Percentiles rank a stretch among this genome's conserved stretches.
Conservation (phyloP, 1,140 invertebrate genomes). For the Centruroides sculpturatus region DNA sequence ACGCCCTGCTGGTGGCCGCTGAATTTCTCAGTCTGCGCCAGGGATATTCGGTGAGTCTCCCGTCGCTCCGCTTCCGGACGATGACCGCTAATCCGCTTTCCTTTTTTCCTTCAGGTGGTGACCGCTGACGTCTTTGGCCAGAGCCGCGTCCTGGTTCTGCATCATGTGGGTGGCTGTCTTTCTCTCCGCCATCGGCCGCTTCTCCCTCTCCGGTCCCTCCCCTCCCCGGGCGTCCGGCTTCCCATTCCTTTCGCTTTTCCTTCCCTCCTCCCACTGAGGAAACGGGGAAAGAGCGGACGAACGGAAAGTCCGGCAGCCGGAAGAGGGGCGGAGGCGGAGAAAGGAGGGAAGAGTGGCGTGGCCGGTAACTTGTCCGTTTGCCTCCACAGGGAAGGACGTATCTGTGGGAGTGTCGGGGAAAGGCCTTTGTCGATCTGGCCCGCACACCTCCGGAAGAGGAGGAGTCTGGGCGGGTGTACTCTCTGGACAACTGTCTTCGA, state of each 20-base stretch:
- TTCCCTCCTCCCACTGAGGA: too few species aligned
- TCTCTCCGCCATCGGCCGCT: too few species aligned
- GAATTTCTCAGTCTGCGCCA: constrained; percentile 33
- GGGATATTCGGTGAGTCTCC: constrained; percentile 28
- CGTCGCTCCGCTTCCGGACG: not conserved
- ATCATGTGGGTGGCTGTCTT: constrained; percentile 25
- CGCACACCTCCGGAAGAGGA: constrained; percentile 4
- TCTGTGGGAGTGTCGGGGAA: constrained; percentile 29
- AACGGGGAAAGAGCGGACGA: too few species aligned
- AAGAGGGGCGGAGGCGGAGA: too few species aligned
- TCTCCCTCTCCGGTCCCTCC: too few species aligned
- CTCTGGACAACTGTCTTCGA: not conserved
- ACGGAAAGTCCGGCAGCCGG: too few species aligned
- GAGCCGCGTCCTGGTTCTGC: constrained; percentile 32
- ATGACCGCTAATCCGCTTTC: constrained; percentile 1
- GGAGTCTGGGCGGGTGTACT: not conserved
- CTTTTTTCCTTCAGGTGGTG: constrained; percentile 24
- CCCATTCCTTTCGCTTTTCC: too few species aligned
- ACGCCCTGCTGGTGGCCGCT: constrained; percentile 35
- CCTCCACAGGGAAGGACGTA: constrained; percentile 26
- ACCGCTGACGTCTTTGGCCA: constrained; percentile 31
- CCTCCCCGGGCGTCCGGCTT: too few species aligned
- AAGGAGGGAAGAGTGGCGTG: too few species aligned
- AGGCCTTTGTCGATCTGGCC: constrained; percentile 28
- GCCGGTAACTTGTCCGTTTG: too few species aligned